Evolutionary conservation across 2,888 invertebrate genomes (phyloP).

Genomic region (Tenthredo livida): DNA sequence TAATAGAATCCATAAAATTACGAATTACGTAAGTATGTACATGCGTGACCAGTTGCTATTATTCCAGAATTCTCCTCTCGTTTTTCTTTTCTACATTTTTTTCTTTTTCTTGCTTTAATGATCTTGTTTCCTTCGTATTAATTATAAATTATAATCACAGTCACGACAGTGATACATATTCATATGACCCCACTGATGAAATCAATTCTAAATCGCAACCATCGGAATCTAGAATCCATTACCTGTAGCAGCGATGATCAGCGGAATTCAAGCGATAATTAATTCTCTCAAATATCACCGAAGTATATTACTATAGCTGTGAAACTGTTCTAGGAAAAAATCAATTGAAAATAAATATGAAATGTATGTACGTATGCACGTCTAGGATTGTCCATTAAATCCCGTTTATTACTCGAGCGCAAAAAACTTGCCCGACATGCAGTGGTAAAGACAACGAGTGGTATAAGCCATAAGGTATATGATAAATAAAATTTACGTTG

Average conservation of each 20-base stretch:
- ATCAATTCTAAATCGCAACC: neutral
- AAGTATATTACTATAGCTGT: neutral
- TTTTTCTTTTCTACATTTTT: neutral
- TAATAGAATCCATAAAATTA: neutral
- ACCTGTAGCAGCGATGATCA: neutral
- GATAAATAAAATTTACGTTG: neutral
- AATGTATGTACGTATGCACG: neutral
- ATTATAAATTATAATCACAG: neutral
- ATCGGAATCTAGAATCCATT: neutral
- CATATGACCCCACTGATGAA: neutral
- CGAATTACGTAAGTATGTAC: neutral
- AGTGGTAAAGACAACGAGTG: neutral
- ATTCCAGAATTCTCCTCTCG: neutral
- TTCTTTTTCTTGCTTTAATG: neutral
- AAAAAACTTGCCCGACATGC: neutral
- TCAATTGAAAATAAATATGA: neutral
- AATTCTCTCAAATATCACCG: neutral
- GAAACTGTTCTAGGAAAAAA: neutral
- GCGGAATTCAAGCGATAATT: neutral
- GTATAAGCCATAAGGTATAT: no score
- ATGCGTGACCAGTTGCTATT: neutral
- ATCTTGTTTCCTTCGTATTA: neutral
- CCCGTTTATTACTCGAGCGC: neutral
- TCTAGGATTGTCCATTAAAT: neutral
- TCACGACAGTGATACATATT: neutral